Conservation (phyloP, 1,140 invertebrate genomes). For the Drosophila lacteicornis region DNA sequence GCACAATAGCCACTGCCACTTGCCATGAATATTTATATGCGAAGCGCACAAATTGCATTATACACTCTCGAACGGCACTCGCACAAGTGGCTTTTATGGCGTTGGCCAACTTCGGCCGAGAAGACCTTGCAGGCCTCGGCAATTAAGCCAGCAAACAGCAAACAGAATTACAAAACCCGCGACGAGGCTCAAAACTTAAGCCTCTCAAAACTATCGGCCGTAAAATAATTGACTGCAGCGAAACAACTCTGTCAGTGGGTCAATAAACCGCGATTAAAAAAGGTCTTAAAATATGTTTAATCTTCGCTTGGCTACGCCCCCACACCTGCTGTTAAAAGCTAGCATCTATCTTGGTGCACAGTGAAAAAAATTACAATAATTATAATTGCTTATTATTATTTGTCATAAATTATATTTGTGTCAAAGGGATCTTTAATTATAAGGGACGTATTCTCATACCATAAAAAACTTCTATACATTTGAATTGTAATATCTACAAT, state of each 20-base stretch:
- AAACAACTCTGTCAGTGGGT: constrained; percentile 30
- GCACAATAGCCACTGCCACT: constrained; percentile 47
- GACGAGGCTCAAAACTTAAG: not conserved
- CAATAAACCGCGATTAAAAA: constrained; percentile 31
- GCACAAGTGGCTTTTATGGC: constrained; percentile 52
- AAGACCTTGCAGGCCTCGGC: constrained; percentile 65
- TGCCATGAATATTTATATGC: constrained; percentile 69
- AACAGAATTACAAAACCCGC: constrained; percentile 45
- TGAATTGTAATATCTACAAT: too few species aligned
- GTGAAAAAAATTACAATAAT: not conserved
- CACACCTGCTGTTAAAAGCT: constrained; percentile 10
- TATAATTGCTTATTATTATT: too few species aligned
- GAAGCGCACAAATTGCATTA: constrained; percentile 46
- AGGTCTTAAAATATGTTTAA: constrained; percentile 8
- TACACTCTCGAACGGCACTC: not conserved
- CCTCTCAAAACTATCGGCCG: constrained; percentile 25
- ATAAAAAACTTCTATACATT: not conserved
- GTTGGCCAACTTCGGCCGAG: constrained; percentile 68
- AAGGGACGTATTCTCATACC: too few species aligned
- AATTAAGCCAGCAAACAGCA: constrained; percentile 49
- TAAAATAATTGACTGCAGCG: constrained; percentile 35
- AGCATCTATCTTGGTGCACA: not conserved
- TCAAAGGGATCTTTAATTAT: too few species aligned
- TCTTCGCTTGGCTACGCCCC: constrained; percentile 9
- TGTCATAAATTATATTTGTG: too few species aligned